Base-by-base conservation (phyloP, 2,888 invertebrate species). In the Apotomis turbidana region DNA sequence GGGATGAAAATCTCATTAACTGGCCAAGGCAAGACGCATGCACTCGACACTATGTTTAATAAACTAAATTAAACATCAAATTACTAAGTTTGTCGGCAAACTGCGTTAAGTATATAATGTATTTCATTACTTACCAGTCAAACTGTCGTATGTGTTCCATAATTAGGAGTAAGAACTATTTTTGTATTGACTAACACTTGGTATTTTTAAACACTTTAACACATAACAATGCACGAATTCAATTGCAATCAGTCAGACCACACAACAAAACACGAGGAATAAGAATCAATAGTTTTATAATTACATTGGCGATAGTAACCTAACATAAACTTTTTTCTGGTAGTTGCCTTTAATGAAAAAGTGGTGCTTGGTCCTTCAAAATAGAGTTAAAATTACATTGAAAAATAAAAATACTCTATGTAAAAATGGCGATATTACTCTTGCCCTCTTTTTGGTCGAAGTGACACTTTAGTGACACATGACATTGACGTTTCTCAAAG, bases 111-210 rank as follows among this genome's bases (percentile, higher is more conserved):
- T n/a, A n/a, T n/a, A 51, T 49, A 2, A 70, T 41, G 27, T 27
- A 27, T 27, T 36, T 13, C n/a, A 62, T 51, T 38, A 75, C 81
- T 80, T 80, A 87, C 89, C 89, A 89, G 76, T 90, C 89, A 74
- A 81, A 83, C 70, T 86, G 86, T 36, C 79, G 78, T 71, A 89
- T 84, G 70, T 88, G 87, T 70, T 90, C 89, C 89, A 90, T 88
- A 67, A 79, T 84, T 49, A 12, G 3, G 9, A 10, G 9, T 10
- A 49, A 49, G 9, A 49, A 10, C 9, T 9, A 49, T 49, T 10
- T 10, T 3, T 49, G 3, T 9, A 49, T 49, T 49, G 5, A 49
- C 49, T 49, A 41, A 49, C 49, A 49, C 49, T 49, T 49, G 49
- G 49, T 49, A 49, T 49, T 49, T 49, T 2, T 49, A 49, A 49